phyloP scores from a whole-genome alignment of 2,888 invertebrate genomes.

The Thymelicus acteon region DNA sequence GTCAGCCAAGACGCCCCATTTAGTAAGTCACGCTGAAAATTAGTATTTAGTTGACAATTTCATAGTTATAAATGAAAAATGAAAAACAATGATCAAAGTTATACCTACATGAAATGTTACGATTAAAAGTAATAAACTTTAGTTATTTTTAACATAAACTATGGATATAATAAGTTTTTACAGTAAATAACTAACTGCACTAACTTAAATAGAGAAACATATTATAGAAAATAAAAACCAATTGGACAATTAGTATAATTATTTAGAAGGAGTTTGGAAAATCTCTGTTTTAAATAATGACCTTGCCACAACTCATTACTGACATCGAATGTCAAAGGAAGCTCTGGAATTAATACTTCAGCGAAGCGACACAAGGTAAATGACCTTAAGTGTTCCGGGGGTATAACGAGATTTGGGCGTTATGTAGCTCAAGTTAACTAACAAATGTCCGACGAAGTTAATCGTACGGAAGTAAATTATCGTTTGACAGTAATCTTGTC shows the following conservation, averaged over 20 bases:
- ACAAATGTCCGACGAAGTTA: background rate
- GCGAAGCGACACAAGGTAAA: background rate
- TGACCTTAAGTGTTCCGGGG: constrained; percentile 7
- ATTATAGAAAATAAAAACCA: no score
- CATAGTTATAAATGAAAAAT: background rate
- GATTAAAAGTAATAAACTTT: background rate
- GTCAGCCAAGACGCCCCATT: constrained; percentile 10
- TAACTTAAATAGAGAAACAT: no score
- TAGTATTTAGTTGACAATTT: background rate
- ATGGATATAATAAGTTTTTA: no score
- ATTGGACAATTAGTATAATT: background rate
- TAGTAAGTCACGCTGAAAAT: constrained; percentile 19
- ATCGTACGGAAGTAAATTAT: constrained; percentile 1
- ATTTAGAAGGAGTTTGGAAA: background rate
- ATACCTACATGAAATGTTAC: background rate
- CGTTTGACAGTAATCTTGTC: background rate
- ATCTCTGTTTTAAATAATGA: background rate
- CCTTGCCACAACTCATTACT: background rate
- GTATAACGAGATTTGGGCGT: constrained; percentile 6
- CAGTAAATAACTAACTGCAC: no score
- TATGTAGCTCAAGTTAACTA: background rate
- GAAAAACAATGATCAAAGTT: background rate
- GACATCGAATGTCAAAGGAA: background rate
- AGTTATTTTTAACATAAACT: no score
- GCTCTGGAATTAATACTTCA: background rate